Conservation (phyloP, 2,113 vertebrate genomes). For the Aramus guarauna region DNA sequence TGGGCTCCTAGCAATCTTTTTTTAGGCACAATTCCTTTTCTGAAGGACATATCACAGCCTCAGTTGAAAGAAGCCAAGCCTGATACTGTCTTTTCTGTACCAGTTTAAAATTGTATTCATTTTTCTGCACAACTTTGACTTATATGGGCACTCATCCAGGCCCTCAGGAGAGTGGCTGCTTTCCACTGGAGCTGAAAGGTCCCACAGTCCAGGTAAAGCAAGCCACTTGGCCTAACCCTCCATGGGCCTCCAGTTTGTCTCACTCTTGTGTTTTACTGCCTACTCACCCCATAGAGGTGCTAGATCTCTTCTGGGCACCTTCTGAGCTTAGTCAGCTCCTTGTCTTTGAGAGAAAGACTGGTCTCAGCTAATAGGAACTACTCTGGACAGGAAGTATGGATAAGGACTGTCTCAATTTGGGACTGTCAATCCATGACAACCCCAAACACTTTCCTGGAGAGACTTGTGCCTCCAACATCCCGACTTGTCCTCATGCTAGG, state of each 20-base stretch:
- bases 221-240: not conserved
- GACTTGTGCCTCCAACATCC: not conserved
- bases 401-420: not conserved
- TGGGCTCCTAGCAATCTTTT: not conserved
- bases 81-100: not conserved
- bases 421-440: not conserved
- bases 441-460: not conserved
- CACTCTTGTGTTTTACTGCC: not conserved
- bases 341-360: not conserved
- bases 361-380: not conserved
- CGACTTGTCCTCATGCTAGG: fast-evolving
- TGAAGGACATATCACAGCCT: not conserved
- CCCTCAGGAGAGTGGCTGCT: not conserved
- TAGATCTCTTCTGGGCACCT: not conserved
- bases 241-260: not conserved
- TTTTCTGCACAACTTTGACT: not conserved
- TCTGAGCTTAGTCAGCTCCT: not conserved
- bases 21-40: not conserved
- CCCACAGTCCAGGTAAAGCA: not conserved
- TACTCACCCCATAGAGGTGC: not conserved
- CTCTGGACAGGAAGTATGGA: not conserved
- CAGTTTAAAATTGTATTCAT: not conserved
- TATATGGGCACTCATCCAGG: not conserved
- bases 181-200: not conserved
- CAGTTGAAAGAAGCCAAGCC: not conserved